Evolutionary conservation across 2,888 invertebrate genomes (phyloP).

Genomic region (Formica aserva): DNA sequence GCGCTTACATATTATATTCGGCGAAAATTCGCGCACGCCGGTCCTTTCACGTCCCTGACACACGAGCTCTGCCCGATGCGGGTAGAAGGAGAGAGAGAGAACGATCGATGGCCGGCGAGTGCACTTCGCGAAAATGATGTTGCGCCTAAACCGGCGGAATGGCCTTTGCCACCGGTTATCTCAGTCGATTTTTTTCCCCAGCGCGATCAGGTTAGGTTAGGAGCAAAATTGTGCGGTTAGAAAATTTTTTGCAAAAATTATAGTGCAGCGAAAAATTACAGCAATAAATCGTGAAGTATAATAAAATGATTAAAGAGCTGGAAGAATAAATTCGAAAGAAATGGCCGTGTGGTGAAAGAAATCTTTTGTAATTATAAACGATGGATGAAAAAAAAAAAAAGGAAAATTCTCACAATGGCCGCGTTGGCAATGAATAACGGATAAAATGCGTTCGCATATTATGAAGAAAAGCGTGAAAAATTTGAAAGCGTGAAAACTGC

Average conservation of each 20-base stretch:
- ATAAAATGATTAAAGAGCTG: not conserved
- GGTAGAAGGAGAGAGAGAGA: slow-evolving; percentile 2
- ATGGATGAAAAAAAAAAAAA: not conserved
- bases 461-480: slow-evolving; percentile 31
- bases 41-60: not conserved
- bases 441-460: not conserved
- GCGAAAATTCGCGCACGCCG: not conserved
- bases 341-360: not conserved
- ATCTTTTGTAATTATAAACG: not conserved
- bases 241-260: slow-evolving; percentile 26
- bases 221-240: slow-evolving; percentile 4
- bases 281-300: not conserved
- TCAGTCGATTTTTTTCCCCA: not conserved
- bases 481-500: slow-evolving; percentile 45
- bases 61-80: slow-evolving; percentile 4
- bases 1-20: not conserved
- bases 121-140: slow-evolving; percentile 53
- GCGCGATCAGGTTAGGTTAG: not conserved
- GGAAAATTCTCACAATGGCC: not conserved
- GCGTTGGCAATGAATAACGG: not conserved
- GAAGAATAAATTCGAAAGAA: not conserved
- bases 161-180: slow-evolving; percentile 21
- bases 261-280: not conserved
- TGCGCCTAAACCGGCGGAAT: slow-evolving; percentile 49
- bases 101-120: slow-evolving; percentile 49